Conservation (phyloP, 2,113 vertebrate species). For the Turdus rufiventris region DNA sequence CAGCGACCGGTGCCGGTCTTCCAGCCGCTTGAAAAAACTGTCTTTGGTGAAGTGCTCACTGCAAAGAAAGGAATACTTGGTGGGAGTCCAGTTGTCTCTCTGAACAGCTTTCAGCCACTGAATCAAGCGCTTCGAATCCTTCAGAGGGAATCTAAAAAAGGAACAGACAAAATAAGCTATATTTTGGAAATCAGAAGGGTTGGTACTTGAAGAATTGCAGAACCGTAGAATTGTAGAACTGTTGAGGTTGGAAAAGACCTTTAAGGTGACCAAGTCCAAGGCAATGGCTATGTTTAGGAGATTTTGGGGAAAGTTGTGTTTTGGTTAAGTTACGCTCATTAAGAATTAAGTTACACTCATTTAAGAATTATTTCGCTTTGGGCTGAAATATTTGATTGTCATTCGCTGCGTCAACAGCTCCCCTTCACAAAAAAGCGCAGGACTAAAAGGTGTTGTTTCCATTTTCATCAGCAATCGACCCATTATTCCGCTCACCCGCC, state of each 20-base stretch:
- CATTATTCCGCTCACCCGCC: neutral
- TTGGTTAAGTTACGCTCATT: fast-evolving
- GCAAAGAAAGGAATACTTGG: slow-evolving; percentile 83
- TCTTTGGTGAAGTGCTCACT: slow-evolving; percentile 84
- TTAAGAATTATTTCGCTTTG: neutral
- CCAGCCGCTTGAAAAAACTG: slow-evolving; percentile 76
- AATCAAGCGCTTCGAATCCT: slow-evolving; percentile 77
- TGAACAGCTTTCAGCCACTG: slow-evolving; percentile 81
- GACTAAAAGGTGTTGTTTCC: neutral
- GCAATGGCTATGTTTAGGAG: neutral
- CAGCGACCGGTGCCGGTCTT: slow-evolving; percentile 77
- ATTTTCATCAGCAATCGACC: neutral
- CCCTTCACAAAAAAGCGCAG: neutral
- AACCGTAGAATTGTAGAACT: neutral
- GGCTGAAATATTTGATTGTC: fast-evolving
- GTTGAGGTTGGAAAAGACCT: neutral
- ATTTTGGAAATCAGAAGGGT: neutral
- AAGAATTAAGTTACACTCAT: fast-evolving
- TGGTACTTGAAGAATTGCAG: neutral
- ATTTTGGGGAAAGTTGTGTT: neutral
- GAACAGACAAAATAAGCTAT: neutral
- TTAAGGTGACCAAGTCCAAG: neutral
- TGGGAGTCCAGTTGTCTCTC: slow-evolving; percentile 82
- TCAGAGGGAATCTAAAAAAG: slow-evolving; percentile 77
- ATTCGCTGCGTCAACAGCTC: neutral